Evolutionary conservation across 2,888 invertebrate genomes (phyloP), one percentile per base, ranked within the genome.

Genomic region (Palloptera scutellata): DNA sequence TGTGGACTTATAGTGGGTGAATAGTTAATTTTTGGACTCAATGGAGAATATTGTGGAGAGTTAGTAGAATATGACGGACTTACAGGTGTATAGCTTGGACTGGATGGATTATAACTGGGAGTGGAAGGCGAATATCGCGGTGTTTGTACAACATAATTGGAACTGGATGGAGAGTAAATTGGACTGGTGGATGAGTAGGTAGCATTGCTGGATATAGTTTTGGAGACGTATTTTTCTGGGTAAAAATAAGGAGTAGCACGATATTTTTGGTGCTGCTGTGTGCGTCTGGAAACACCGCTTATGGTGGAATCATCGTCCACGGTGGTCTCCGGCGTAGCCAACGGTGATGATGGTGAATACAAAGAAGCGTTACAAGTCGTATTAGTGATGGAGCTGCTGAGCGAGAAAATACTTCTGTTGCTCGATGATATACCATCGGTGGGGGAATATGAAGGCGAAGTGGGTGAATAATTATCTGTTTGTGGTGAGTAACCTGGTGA

Each of bases 41-140:
- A 43, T 11, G 64, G 64, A 48, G 90, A 89, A 77, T 91, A 91
- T 10, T 87, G 88, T 0, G 93, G 92, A 75, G 86, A 87, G 8
- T 91, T 89, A 1, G 92, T 91, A 0, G 92, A 91, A 85, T 91
- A 91, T 54, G 57, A 89, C 89, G 0, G 93, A 93, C 80, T 91
- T 0, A 91, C 89, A 0, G 94, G 92, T 58, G 89, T 88, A 72
- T 88, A 90, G 71, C 91, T 86, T 70, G 94, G 91, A 45, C 88
- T 88, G 0, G 89, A 89, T 1, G 89, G 90, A 0, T 89, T 88
- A 79, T 91, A 92, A 5, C 88, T 88, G 0, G 91, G 93, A 68
- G 90, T 91, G 1, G 91, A 90, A 0, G 94, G 93, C 1, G 91
- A 90, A 77, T 92, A 92, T 89, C 52, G 89, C 1, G 92, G 92